Evolutionary conservation across 2,797 vertebrate genomes (phyloP), one percentile per base, ranked within the genome.

Genomic region (Luscinia luscinia): DNA sequence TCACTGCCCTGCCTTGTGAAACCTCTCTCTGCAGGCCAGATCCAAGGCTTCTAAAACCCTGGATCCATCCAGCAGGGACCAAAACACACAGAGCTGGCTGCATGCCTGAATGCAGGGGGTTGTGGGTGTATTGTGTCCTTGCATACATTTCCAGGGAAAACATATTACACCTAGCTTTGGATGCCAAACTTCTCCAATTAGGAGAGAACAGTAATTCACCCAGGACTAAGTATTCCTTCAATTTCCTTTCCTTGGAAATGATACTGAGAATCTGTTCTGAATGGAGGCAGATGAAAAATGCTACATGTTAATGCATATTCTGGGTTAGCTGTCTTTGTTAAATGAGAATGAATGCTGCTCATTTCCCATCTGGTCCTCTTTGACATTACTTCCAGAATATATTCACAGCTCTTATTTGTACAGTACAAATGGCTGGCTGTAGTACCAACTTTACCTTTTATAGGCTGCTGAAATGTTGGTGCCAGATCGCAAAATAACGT

Each of bases 331-430:
- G 83, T 95, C 96, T 96, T 96, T 96, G 96, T 96, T 95, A 97
- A 96, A 96, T 96, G 88, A 96, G 96, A 95, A 90, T 94, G 96
- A 94, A 89, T 94, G 94, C 95, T 97, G 95, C 94, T 97, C 96
- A 96, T 97, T 97, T 97, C 95, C 96, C 96, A 97, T 97, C 96
- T 97, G 96, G 95, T 97, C 96, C 95, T 96, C 93, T 96, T 86
- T 96, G 95, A 96, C 95, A 95, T 95, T 94, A 95, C 96, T 97
- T 96, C 93, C 95, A 97, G 96, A 97, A 97, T 96, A 93, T 88
- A 96, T 97, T 97, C 94, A 94, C 96, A 97, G 95, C 89, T 97
- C 96, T 91, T 97, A 94, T 93, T 96, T 93, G 96, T 91, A 51
- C 87, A n/a, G 93, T 91, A 94, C 94, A 94, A 96, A 89, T 94